Conservation (phyloP, 2,888 invertebrate species). For the Noctua janthina region DNA sequence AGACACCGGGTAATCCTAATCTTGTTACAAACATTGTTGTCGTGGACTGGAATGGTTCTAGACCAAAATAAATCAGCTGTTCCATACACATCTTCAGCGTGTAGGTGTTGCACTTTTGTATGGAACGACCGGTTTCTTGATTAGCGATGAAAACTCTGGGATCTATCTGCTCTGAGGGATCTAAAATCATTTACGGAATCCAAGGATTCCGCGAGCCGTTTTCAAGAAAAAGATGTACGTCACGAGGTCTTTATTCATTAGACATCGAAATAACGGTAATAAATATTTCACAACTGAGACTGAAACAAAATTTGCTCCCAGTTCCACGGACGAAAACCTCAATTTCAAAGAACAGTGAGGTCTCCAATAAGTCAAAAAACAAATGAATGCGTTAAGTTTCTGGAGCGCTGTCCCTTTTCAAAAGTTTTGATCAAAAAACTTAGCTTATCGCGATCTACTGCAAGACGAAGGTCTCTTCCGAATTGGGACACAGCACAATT, state of each 20-base stretch:
- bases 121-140: neutral
- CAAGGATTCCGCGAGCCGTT: no score
- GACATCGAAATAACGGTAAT: neutral
- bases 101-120: neutral
- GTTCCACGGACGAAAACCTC: no score
- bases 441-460: conserved; percentile 9
- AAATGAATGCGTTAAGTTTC: conserved; percentile 44
- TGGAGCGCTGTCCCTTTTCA: conserved; percentile 31
- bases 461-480: neutral
- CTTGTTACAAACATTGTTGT: neutral
- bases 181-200: neutral
- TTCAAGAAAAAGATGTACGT: neutral
- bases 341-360: neutral
- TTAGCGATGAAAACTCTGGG: neutral
- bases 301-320: neutral
- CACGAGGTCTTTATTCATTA: neutral
- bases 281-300: neutral
- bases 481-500: neutral
- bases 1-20: neutral
- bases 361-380: conserved; percentile 35
- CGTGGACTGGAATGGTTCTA: no score
- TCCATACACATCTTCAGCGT: neutral
- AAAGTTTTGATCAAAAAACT: conserved; percentile 49
- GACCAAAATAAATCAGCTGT: no score
- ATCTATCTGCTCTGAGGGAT: neutral